A percentile compares a stretch with the other conserved stretches of the same genome.
These are phyloP conservation scores for Hypanus sabinus DNA, from an alignment of 2,113 vertebrate genomes.

Conservation along the genomic window DNA sequence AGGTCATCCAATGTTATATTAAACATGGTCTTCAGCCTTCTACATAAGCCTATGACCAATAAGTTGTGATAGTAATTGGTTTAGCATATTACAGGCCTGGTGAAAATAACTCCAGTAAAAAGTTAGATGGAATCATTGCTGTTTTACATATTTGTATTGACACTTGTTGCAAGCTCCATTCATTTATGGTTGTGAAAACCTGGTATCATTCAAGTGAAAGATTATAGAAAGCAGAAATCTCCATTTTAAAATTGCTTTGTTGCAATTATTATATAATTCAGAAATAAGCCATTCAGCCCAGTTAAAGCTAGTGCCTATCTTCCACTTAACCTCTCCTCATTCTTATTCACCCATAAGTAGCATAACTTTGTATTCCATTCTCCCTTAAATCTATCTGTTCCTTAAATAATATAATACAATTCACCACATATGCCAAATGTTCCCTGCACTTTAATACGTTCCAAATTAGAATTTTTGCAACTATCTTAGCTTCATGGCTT, in stretches of 20 bases:
- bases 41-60: neutral
- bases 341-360: too few species aligned
- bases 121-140: neutral
- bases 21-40: constrained; percentile 4
- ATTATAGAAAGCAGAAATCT: neutral
- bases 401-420: too few species aligned
- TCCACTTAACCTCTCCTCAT: too few species aligned
- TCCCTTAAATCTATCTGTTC: too few species aligned
- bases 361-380: too few species aligned
- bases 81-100: neutral
- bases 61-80: neutral
- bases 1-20: neutral
- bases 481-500: too few species aligned
- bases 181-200: neutral
- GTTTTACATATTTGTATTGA: neutral
- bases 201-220: neutral
- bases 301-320: too few species aligned
- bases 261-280: neutral
- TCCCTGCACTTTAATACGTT: too few species aligned
- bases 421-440: too few species aligned
- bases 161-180: neutral
- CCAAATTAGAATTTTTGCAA: too few species aligned
- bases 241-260: neutral
- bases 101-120: neutral
- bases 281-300: neutral